These are phyloP conservation scores for Octonoba sinensis DNA, from an alignment of 2,888 invertebrate genomes.

Conservation along the genomic window DNA sequence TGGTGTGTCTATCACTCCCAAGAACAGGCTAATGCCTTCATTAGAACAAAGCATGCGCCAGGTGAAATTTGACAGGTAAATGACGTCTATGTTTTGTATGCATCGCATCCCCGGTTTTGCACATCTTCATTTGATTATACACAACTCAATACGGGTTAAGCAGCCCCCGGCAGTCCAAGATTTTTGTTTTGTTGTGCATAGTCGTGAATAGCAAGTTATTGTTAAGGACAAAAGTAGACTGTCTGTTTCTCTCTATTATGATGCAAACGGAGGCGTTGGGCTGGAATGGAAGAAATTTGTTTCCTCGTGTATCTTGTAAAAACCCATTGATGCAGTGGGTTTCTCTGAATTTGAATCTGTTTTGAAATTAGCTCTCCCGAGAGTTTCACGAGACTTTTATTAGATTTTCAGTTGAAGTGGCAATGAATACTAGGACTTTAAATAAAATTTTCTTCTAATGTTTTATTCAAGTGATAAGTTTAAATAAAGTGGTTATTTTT, in stretches of 20 bases:
- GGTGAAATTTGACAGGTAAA: constrained; percentile 59
- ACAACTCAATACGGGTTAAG: neutral
- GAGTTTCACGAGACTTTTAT: too few species aligned
- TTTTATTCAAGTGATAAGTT: too few species aligned
- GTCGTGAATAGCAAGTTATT: constrained; percentile 29
- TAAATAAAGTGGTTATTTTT: too few species aligned
- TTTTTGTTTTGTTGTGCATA: constrained; percentile 26
- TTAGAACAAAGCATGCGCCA: constrained; percentile 53
- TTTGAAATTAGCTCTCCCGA: too few species aligned
- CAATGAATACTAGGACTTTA: too few species aligned
- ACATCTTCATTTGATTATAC: constrained; percentile 45
- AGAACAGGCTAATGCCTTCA: constrained; percentile 50
- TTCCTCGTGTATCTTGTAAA: too few species aligned
- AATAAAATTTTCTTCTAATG: too few species aligned
- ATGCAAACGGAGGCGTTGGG: constrained; percentile 21
- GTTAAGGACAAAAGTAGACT: constrained; percentile 18
- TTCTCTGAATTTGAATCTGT: too few species aligned
- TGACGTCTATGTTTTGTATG: constrained; percentile 53
- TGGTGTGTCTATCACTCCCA: constrained; percentile 15
- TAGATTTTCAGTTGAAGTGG: too few species aligned
- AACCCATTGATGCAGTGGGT: too few species aligned
- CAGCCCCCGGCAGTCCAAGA: constrained; percentile 19
- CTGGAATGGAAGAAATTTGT: too few species aligned
- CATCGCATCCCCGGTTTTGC: constrained; percentile 15
- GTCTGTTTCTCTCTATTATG: constrained; percentile 22